phyloP scores from a whole-genome alignment of 2,888 invertebrate genomes.

The Synergus gifuensis region DNA sequence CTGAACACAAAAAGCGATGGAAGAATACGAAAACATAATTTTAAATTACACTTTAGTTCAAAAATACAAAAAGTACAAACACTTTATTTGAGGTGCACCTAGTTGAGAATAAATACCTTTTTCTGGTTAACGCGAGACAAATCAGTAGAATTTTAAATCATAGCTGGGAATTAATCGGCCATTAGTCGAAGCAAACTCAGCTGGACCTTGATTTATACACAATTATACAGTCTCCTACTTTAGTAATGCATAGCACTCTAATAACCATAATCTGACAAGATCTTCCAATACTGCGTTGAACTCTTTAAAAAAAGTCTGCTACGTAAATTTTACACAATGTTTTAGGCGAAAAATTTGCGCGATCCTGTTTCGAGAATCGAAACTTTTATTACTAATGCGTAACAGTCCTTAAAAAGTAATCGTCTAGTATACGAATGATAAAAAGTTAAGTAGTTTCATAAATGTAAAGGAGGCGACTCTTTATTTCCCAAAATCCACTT shows the following conservation, averaged over 20 bases:
- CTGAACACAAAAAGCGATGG: slow-evolving; percentile 24
- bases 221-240: slow-evolving; percentile 64
- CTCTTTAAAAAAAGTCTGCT: slow-evolving; percentile 17
- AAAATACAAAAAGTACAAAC: neutral
- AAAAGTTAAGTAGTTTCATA: slow-evolving; percentile 53
- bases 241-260: slow-evolving; percentile 62
- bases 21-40: slow-evolving; percentile 11
- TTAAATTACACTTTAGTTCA: slow-evolving; percentile 3
- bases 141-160: neutral
- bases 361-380: neutral
- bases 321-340: slow-evolving; percentile 18
- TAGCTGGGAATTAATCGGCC: slow-evolving; percentile 40
- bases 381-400: slow-evolving; percentile 36
- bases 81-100: neutral
- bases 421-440: slow-evolving; percentile 43
- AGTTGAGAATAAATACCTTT: neutral
- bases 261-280: slow-evolving; percentile 43
- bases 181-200: slow-evolving; percentile 37
- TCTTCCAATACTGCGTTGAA: slow-evolving; percentile 45
- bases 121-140: neutral
- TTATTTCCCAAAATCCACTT: neutral
- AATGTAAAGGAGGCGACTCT: slow-evolving; percentile 21
- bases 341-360: slow-evolving; percentile 4
- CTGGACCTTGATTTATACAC: slow-evolving; percentile 60
- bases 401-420: slow-evolving; percentile 46